These are phyloP conservation scores for Pycnomerus fuliginosus DNA, from an alignment of 2,888 invertebrate species.

Conservation along the genomic window DNA sequence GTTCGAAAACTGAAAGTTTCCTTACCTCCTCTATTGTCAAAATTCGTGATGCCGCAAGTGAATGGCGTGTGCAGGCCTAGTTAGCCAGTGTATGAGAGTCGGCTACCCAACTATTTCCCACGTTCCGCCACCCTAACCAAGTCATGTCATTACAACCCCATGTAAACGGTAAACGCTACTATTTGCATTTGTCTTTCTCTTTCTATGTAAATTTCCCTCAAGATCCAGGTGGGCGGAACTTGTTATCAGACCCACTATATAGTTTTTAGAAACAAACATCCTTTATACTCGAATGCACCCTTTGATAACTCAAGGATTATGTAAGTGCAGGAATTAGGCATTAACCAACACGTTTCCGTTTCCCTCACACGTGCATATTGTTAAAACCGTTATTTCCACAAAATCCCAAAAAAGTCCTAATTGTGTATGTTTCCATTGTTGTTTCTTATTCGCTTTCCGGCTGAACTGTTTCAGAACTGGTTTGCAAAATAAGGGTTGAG, in stretches of 20 bases:
- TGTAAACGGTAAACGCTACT: constrained; percentile 32
- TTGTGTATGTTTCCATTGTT: no score
- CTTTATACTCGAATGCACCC: no score
- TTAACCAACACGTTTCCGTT: not conserved
- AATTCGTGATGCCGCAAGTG: constrained; percentile 24
- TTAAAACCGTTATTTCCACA: no score
- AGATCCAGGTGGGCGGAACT: no score
- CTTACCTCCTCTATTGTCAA: constrained; percentile 14
- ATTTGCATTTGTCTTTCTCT: constrained; percentile 40
- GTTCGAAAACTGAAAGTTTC: no score
- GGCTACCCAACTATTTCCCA: constrained; percentile 49
- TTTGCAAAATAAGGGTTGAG: constrained; percentile 32
- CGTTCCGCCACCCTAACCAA: constrained; percentile 48
- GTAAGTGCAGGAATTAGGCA: not conserved
- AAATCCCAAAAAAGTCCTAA: no score
- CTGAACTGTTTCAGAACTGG: constrained; percentile 30
- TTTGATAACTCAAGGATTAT: no score
- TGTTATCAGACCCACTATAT: no score
- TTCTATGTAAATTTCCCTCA: no score
- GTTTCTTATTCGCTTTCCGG: constrained; percentile 15
- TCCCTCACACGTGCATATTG: constrained; percentile 18
- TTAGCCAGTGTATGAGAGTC: constrained; percentile 47
- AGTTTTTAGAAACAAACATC: no score
- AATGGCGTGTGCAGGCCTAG: constrained; percentile 35
- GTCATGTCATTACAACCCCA: constrained; percentile 47